Percentiles rank a stretch among this genome's conserved stretches.
phyloP scores from a whole-genome alignment of 2,888 invertebrate species.

The Candidula unifasciata region DNA sequence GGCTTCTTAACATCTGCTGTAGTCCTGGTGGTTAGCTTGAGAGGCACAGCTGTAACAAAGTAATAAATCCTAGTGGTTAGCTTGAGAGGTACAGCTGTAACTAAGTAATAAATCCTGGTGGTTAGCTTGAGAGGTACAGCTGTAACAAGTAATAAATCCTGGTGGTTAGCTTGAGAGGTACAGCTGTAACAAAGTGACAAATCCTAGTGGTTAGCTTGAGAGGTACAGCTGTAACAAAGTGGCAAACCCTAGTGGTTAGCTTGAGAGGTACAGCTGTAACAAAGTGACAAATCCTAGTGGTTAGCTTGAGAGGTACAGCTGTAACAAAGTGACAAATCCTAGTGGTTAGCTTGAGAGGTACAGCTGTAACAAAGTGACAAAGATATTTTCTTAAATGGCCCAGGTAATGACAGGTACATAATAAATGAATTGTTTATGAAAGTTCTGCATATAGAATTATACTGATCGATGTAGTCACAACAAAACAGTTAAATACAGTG shows the following conservation, averaged over 20 bases:
- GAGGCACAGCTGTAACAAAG: constrained; percentile 45
- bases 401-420: too few relatives aligned
- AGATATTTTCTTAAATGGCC: too few relatives aligned
- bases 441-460: too few relatives aligned
- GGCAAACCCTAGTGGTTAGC: constrained; percentile 25
- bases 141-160: constrained; percentile 34
- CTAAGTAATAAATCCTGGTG: constrained; percentile 30
- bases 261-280: constrained; percentile 46
- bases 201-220: constrained; percentile 38
- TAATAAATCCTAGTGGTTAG: constrained; percentile 29
- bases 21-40: constrained; percentile 39
- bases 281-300: constrained; percentile 32
- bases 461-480: too few relatives aligned
- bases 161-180: constrained; percentile 39
- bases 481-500: too few relatives aligned
- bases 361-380: constrained; percentile 35
- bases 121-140: constrained; percentile 44
- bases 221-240: constrained; percentile 45
- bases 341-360: constrained; percentile 39
- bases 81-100: constrained; percentile 46
- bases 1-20: constrained; percentile 54
- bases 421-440: too few relatives aligned
- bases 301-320: constrained; percentile 47
- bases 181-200: constrained; percentile 35
- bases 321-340: constrained; percentile 25